Conservation (phyloP, 2,113 vertebrate species). For the Lepisosteus osseus region DNA sequence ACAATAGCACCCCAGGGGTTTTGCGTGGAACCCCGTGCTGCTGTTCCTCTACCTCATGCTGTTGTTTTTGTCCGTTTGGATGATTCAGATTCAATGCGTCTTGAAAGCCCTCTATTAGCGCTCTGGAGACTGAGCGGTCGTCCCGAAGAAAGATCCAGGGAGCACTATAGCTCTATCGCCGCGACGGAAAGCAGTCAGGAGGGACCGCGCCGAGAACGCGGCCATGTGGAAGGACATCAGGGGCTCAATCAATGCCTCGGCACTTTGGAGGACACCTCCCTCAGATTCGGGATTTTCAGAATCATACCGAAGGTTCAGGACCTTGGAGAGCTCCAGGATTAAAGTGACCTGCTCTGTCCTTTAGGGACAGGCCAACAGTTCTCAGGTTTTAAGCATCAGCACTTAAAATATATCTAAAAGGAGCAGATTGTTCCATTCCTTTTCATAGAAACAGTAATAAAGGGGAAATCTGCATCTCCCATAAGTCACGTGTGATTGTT, state of each 20-base stretch:
- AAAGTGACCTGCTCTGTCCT: neutral
- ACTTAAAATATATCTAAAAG: too few species aligned
- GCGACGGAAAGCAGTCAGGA: neutral
- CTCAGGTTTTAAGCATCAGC: too few species aligned
- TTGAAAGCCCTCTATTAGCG: neutral
- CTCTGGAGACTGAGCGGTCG: neutral
- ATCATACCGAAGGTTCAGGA: constrained; percentile 3
- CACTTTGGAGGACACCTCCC: constrained; percentile 5
- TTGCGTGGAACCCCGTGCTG: neutral
- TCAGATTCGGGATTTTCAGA: neutral
- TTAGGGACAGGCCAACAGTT: too few species aligned
- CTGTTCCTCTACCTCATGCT: neutral
- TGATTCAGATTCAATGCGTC: neutral
- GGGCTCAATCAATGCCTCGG: neutral
- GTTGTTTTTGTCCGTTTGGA: neutral
- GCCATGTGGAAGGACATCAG: constrained; percentile 8
- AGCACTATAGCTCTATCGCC: neutral
- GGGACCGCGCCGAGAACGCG: neutral
- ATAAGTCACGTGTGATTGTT: too few species aligned
- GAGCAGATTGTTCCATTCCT: too few species aligned
- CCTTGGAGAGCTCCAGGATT: constrained; percentile 8
- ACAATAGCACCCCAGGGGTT: constrained; percentile 5
- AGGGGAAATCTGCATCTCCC: too few species aligned
- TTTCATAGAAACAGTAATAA: too few species aligned
- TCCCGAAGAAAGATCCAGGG: neutral